Evolutionary conservation across 2,113 vertebrate genomes (phyloP).

Genomic region (Arizona elegans): DNA sequence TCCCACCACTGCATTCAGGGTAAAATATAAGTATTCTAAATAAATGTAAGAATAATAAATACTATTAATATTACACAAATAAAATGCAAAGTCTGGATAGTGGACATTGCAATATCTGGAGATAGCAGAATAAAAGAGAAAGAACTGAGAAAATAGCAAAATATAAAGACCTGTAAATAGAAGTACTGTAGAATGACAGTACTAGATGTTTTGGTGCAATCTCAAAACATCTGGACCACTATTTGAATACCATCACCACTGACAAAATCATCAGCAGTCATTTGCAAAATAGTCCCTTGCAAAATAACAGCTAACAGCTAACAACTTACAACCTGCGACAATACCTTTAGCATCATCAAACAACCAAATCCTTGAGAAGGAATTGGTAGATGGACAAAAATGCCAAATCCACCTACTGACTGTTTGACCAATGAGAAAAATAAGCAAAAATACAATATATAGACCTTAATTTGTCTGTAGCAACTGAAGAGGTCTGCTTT

Average conservation of each 20-base stretch:
- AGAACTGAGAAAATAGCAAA: neutral
- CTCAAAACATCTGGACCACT: neutral
- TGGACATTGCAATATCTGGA: neutral
- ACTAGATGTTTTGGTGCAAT: neutral
- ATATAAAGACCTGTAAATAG: neutral
- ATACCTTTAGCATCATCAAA: neutral
- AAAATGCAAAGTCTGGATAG: neutral
- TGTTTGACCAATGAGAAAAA: neutral
- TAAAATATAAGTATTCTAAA: neutral
- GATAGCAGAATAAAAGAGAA: neutral
- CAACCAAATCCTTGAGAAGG: neutral
- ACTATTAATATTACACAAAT: neutral
- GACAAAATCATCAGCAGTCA: neutral
- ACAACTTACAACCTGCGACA: neutral
- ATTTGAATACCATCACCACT: neutral
- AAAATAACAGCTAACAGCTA: neutral
- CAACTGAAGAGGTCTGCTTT: conserved; percentile 57
- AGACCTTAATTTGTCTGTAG: conserved; percentile 51
- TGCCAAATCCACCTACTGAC: neutral
- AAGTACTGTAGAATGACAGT: neutral
- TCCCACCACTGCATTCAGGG: neutral
- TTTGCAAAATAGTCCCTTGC: neutral
- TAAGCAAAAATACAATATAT: conserved; percentile 24
- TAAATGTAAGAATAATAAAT: neutral
- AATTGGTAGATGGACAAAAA: neutral